Percentiles rank a stretch among this genome's conserved stretches.
Evolutionary conservation across 2,113 vertebrate species (phyloP).

Genomic region (Lamprologus sp.): DNA sequence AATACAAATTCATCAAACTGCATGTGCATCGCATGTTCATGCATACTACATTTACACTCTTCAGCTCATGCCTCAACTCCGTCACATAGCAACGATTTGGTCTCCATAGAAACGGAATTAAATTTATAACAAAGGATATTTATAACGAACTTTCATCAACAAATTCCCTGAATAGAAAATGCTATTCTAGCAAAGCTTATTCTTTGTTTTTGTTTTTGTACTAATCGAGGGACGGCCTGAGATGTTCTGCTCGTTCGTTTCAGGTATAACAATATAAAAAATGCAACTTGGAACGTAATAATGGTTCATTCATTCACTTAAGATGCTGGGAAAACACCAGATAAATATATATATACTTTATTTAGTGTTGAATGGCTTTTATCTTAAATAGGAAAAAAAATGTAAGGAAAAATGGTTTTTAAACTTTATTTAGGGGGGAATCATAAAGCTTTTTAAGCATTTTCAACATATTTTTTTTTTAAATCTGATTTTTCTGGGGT

Average conservation of each 20-base stretch:
- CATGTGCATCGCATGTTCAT: not conserved
- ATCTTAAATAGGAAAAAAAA: not conserved
- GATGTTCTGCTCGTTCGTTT: not conserved
- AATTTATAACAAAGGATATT: constrained; percentile 56
- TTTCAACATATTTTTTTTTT: not conserved
- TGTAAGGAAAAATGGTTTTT: not conserved
- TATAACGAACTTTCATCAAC: constrained; percentile 2
- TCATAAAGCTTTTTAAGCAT: not conserved
- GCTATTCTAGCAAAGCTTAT: not conserved
- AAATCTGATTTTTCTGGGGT: not conserved
- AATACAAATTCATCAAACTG: not conserved
- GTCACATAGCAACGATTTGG: constrained; percentile 64
- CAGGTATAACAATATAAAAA: not conserved
- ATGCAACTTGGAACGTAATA: accelerated
- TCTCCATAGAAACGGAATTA: constrained; percentile 63
- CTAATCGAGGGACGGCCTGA: not conserved
- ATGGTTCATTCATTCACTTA: not conserved
- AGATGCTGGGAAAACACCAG: not conserved
- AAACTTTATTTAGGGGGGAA: not conserved
- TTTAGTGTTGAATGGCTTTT: accelerated
- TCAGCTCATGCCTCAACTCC: constrained; percentile 7
- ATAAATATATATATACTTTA: not conserved
- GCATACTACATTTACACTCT: not conserved
- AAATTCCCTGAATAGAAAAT: constrained; percentile 6
- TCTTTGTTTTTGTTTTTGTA: not conserved